Percentiles rank a stretch among this genome's conserved stretches.
Evolutionary conservation across 2,797 vertebrate species (phyloP).

Genomic region (Takifugu ocellatus): DNA sequence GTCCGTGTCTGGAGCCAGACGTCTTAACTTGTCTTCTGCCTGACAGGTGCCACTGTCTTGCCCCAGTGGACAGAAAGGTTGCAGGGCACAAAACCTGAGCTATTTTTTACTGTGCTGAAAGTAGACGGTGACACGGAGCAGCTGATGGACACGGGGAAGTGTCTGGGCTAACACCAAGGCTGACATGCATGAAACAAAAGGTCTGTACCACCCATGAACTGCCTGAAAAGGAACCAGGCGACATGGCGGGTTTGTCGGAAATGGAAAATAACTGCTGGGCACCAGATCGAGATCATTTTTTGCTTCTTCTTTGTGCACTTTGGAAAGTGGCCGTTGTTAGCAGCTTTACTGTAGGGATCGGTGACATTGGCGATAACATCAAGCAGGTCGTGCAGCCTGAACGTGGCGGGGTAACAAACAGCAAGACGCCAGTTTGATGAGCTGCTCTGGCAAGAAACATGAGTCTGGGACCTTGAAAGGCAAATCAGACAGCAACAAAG

Average conservation of each 20-base stretch:
- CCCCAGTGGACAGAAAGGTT: constrained; percentile 36
- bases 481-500: too few relatives aligned
- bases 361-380: too few relatives aligned
- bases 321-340: neutral
- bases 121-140: constrained; percentile 37
- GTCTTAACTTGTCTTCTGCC: constrained; percentile 48
- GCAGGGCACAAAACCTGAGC: constrained; percentile 34
- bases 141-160: constrained; percentile 52
- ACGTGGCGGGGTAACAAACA: too few relatives aligned
- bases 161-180: constrained; percentile 34
- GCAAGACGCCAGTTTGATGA: too few relatives aligned
- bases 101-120: constrained; percentile 62
- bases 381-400: too few relatives aligned
- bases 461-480: too few relatives aligned
- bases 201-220: constrained; percentile 16
- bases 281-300: neutral
- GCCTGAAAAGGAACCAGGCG: constrained; percentile 7
- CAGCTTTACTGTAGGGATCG: too few relatives aligned
- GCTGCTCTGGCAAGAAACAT: too few relatives aligned
- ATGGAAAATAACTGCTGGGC: constrained; percentile 16
- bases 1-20: constrained; percentile 46
- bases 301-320: neutral
- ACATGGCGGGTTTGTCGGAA: neutral
- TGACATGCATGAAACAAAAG: constrained; percentile 48
- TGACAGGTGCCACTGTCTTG: constrained; percentile 60